phyloP scores from a whole-genome alignment of 2,113 vertebrate genomes.

The Nematolebias whitei region DNA sequence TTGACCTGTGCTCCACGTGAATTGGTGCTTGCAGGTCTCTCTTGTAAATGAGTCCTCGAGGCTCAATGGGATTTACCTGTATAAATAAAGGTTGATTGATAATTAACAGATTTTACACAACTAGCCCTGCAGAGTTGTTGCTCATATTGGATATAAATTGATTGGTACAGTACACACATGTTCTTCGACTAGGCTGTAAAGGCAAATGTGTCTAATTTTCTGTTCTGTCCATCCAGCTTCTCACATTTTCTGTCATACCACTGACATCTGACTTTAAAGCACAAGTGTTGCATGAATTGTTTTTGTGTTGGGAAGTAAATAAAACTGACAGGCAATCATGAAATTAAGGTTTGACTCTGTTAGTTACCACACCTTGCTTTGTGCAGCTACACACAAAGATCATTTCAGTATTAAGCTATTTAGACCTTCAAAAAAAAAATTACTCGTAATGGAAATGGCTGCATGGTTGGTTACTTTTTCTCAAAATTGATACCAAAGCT shows the following conservation, averaged over 20 bases:
- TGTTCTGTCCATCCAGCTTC: no score
- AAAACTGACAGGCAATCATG: background rate
- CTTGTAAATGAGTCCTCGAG: no score
- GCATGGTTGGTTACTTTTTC: no score
- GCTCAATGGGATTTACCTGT: no score
- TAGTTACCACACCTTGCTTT: background rate
- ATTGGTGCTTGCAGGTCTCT: background rate
- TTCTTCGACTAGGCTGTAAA: background rate
- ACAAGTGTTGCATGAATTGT: background rate
- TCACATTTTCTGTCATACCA: no score
- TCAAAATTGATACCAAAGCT: background rate
- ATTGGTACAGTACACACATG: background rate
- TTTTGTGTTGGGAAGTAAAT: background rate
- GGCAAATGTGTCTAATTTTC: no score
- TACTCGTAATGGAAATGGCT: no score
- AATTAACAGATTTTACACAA: slow-evolving; percentile 32
- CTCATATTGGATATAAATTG: background rate
- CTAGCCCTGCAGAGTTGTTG: slow-evolving; percentile 1
- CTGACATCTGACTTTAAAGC: no score
- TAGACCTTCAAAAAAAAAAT: background rate
- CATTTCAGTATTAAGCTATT: background rate
- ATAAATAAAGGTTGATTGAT: no score
- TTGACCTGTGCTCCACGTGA: slow-evolving; percentile 20
- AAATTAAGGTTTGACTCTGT: background rate
- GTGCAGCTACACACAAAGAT: background rate